Evolutionary conservation across 1,140 invertebrate species (phyloP).

Genomic region (Pseudomyrmex gracilis): DNA sequence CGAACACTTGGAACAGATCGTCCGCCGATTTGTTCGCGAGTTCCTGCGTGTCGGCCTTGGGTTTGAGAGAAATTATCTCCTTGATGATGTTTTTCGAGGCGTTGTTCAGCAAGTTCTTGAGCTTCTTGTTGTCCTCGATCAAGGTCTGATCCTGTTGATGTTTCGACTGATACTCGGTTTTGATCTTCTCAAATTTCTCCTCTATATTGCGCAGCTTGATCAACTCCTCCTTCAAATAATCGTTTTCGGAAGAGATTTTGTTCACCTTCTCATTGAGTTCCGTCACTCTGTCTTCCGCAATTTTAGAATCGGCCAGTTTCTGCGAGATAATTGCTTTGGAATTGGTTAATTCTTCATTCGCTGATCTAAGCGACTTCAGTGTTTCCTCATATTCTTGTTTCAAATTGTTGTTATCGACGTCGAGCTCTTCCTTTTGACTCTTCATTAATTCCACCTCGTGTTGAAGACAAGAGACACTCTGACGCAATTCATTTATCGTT

Average conservation of each 20-base stretch:
- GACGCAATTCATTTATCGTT: slow-evolving; percentile 36
- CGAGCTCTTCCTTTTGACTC: slow-evolving; percentile 66
- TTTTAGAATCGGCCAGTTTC: slow-evolving; percentile 45
- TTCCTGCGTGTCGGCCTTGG: slow-evolving; percentile 39
- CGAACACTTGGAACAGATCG: slow-evolving; percentile 74
- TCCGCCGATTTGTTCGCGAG: slow-evolving; percentile 65
- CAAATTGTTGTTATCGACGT: slow-evolving; percentile 28
- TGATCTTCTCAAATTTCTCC: slow-evolving; percentile 38
- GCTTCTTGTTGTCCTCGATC: slow-evolving; percentile 50
- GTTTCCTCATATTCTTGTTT: slow-evolving; percentile 61
- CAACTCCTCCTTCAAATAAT: slow-evolving; percentile 72
- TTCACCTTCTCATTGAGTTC: slow-evolving; percentile 59
- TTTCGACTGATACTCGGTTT: slow-evolving; percentile 36
- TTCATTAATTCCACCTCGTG: slow-evolving; percentile 64
- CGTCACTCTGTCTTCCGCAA: slow-evolving; percentile 65
- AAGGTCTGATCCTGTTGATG: slow-evolving; percentile 39
- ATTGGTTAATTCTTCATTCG: slow-evolving; percentile 61
- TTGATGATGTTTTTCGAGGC: slow-evolving; percentile 73
- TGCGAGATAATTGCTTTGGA: slow-evolving; percentile 10
- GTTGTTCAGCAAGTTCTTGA: slow-evolving; percentile 70
- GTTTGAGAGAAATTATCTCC: slow-evolving; percentile 76
- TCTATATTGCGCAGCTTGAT: slow-evolving; percentile 61
- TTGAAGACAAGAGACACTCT: slow-evolving; percentile 37
- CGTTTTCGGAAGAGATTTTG: slow-evolving; percentile 70
- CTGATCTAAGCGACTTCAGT: slow-evolving; percentile 26